Conservation (phyloP, 2,797 vertebrate species). For the Astyanax mexicanus region DNA sequence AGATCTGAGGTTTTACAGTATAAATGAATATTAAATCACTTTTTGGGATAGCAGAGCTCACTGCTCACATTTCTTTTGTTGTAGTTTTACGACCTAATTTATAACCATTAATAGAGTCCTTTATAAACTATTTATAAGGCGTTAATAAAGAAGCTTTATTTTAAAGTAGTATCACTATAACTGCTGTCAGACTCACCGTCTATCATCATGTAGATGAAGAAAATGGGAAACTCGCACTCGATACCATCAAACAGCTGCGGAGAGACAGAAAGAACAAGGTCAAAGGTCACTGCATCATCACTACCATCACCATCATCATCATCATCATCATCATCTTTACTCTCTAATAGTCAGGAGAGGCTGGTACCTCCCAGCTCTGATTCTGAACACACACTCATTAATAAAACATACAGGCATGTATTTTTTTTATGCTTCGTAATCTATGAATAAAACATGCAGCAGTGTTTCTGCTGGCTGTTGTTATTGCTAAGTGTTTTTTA, state of each 20-base stretch:
- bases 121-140: too few relatives aligned
- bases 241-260: slow-evolving; percentile 97
- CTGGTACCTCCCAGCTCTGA: background rate
- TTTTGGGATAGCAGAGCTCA: too few relatives aligned
- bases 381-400: background rate
- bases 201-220: slow-evolving; percentile 98
- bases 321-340: too few relatives aligned
- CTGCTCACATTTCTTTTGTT: too few relatives aligned
- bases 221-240: slow-evolving; percentile 97
- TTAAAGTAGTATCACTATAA: background rate
- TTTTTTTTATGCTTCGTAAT: background rate
- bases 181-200: slow-evolving; percentile 86
- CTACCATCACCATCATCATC: background rate
- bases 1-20: too few relatives aligned
- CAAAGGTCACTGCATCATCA: background rate
- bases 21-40: too few relatives aligned
- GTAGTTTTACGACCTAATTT: too few relatives aligned
- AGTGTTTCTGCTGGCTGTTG: background rate
- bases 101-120: too few relatives aligned
- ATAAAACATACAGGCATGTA: background rate
- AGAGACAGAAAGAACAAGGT: slow-evolving; percentile 59
- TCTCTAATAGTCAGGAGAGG: background rate
- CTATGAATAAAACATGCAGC: background rate
- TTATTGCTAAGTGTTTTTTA: too few relatives aligned
- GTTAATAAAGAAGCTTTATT: too few relatives aligned